Percentiles rank a stretch among this genome's conserved stretches.
phyloP scores from a whole-genome alignment of 2,888 invertebrate genomes.

The Pheosia gnoma region DNA sequence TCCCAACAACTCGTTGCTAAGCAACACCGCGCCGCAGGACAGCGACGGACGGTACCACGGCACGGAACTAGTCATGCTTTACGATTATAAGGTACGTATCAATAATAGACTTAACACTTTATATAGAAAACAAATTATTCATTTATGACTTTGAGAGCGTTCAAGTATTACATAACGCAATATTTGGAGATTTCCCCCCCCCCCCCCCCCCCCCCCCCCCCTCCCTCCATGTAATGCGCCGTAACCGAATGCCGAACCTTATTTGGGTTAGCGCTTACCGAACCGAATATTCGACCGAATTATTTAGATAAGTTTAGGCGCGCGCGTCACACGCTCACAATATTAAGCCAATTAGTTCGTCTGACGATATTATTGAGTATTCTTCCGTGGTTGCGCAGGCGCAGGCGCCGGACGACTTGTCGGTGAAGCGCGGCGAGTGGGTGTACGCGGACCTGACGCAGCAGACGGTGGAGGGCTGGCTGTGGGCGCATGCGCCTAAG shows the following conservation, averaged over 20 bases:
- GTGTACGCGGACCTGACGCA: constrained; percentile 97
- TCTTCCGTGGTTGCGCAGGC: constrained; percentile 77
- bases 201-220: too few relatives aligned
- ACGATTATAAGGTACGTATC: constrained; percentile 93
- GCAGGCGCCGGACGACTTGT: constrained; percentile 96
- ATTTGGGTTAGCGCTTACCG: too few relatives aligned
- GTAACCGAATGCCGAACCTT: too few relatives aligned
- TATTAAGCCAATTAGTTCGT: too few relatives aligned
- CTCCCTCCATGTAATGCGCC: too few relatives aligned
- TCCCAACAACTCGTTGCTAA: constrained; percentile 50
- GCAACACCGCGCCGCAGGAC: constrained; percentile 55
- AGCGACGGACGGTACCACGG: constrained; percentile 92
- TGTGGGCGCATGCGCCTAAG: constrained; percentile 97
- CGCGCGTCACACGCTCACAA: too few relatives aligned
- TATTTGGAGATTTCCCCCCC: too few relatives aligned
- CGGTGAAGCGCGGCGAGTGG: constrained; percentile 96
- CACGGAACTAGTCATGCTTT: constrained; percentile 96
- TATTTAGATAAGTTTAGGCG: too few relatives aligned
- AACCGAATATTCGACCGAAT: too few relatives aligned
- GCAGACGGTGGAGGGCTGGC: constrained; percentile 97
- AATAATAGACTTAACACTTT: not conserved
- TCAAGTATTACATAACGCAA: too few relatives aligned
- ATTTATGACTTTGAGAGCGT: too few relatives aligned
- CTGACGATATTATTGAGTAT: not conserved
- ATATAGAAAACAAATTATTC: too few relatives aligned